phyloP scores from a whole-genome alignment of 2,113 vertebrate species.

The Zosterops lateralis region DNA sequence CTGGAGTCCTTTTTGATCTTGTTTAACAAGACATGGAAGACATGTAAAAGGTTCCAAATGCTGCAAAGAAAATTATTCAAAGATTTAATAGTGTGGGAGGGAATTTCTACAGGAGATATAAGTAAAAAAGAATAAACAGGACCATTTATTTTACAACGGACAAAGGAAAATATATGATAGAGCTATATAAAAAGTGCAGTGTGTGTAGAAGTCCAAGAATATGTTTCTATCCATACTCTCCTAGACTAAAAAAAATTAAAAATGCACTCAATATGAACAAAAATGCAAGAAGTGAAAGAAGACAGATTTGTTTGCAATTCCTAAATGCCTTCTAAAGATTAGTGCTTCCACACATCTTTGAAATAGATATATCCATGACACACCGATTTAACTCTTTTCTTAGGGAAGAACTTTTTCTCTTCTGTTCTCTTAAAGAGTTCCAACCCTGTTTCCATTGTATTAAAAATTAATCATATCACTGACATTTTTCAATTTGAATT shows the following conservation, averaged over 20 bases:
- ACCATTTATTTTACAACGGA: constrained; percentile 55
- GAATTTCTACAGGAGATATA: constrained; percentile 35
- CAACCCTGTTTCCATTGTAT: neutral
- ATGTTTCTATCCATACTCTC: neutral
- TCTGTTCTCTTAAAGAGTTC: neutral
- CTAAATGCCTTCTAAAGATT: neutral
- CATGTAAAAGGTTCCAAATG: constrained; percentile 27
- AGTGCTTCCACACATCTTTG: neutral
- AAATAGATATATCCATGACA: neutral
- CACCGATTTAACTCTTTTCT: neutral
- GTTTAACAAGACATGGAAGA: constrained; percentile 41
- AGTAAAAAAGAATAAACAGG: constrained; percentile 43
- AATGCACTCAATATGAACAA: neutral
- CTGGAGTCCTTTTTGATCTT: constrained; percentile 20
- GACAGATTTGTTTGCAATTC: neutral
- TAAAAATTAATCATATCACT: neutral
- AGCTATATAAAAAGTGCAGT: neutral
- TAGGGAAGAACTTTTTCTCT: neutral
- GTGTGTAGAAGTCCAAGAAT: neutral
- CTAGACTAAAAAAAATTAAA: neutral
- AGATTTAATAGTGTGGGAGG: constrained; percentile 23
- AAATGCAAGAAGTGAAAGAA: constrained; percentile 2
- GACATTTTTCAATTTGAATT: constrained; percentile 5
- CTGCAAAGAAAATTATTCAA: constrained; percentile 40
- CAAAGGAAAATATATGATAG: constrained; percentile 45